Evolutionary conservation across 2,888 invertebrate genomes (phyloP).

Genomic region (Acronicta psi): DNA sequence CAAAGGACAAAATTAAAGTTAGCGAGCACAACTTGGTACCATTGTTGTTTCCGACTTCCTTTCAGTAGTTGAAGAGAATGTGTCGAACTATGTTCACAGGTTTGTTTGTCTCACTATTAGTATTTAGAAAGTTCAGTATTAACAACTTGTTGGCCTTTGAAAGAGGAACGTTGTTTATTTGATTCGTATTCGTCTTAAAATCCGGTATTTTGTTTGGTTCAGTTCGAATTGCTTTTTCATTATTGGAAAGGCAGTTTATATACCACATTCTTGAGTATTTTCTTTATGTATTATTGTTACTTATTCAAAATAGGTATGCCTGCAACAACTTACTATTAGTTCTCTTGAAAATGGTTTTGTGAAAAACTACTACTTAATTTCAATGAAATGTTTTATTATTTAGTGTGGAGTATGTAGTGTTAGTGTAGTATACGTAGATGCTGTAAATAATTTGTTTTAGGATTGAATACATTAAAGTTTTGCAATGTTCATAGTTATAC

Average conservation of each 20-base stretch:
- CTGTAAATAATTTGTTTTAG: no score
- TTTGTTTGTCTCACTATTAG: slow-evolving; percentile 53
- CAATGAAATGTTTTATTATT: no score
- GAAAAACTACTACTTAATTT: no score
- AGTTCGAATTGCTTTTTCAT: neutral
- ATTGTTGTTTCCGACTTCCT: slow-evolving; percentile 51
- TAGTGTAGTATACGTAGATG: no score
- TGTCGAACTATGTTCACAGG: slow-evolving; percentile 48
- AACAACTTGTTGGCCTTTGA: slow-evolving; percentile 50
- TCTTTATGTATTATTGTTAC: neutral
- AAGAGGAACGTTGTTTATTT: slow-evolving; percentile 21
- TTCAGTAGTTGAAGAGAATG: slow-evolving; percentile 47
- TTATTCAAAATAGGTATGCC: no score
- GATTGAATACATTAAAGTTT: no score
- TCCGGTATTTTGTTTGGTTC: slow-evolving; percentile 7
- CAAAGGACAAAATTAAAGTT: slow-evolving; percentile 55
- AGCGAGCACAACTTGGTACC: slow-evolving; percentile 31
- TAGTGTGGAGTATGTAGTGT: no score
- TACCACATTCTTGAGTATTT: neutral
- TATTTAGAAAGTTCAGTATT: slow-evolving; percentile 52
- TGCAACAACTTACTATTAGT: no score
- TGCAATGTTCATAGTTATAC: no score
- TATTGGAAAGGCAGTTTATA: neutral
- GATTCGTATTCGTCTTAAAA: slow-evolving; percentile 10
- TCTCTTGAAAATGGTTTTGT: no score